Percentiles rank a stretch among this genome's conserved stretches.
Evolutionary conservation across 2,797 vertebrate genomes (phyloP).

Genomic region (Saxicola maurus): DNA sequence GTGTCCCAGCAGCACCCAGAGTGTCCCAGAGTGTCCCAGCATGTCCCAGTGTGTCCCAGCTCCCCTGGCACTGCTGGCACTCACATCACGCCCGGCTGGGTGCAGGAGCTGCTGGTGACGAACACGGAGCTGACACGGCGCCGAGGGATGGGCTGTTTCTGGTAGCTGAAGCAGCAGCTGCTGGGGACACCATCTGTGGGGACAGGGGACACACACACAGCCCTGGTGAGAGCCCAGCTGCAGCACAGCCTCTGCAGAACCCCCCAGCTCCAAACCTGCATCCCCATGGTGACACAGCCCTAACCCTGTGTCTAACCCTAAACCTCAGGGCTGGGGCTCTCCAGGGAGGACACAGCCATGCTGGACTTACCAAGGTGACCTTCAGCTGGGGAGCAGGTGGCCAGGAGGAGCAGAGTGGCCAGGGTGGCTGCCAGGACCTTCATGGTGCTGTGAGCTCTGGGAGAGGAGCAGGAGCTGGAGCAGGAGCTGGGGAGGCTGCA

Average conservation of each 20-base stretch:
- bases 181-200: neutral
- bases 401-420: neutral
- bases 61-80: rapidly evolving
- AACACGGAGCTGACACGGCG: neutral
- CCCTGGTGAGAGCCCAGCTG: neutral
- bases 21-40: too few relatives aligned
- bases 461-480: neutral
- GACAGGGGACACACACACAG: neutral
- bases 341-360: rapidly evolving
- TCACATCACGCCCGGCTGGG: neutral
- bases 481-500: neutral
- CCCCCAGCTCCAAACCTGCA: neutral
- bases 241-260: neutral
- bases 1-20: rapidly evolving
- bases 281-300: rapidly evolving
- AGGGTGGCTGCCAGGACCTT: neutral
- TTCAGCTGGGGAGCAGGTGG: neutral
- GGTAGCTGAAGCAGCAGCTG: neutral
- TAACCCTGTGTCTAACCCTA: too few relatives aligned
- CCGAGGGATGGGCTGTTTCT: rapidly evolving
- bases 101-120: neutral
- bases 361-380: neutral
- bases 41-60: rapidly evolving
- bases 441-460: neutral
- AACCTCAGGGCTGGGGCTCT: neutral